Percentiles rank a stretch among this genome's conserved stretches.
Evolutionary conservation across 2,888 invertebrate genomes (phyloP).

Genomic region (Drosophila fungiperda): DNA sequence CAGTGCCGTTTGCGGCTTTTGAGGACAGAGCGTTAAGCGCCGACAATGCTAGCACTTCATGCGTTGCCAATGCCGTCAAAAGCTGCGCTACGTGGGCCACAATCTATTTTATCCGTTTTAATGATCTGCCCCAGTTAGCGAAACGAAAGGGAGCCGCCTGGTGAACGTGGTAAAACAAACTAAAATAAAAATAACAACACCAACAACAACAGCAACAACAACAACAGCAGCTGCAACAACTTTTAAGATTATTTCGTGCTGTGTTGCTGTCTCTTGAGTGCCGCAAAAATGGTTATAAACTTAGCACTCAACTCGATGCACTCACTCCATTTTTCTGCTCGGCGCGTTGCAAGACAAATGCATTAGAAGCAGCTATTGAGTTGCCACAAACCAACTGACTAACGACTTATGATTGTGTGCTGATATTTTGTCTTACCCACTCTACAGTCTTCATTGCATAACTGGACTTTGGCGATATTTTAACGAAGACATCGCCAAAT

Average conservation of each 20-base stretch:
- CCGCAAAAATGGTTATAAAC: conserved; percentile 67
- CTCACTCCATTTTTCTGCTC: conserved; percentile 59
- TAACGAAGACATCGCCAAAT: conserved; percentile 69
- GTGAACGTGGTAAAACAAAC: conserved; percentile 65
- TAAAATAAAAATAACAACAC: conserved; percentile 32
- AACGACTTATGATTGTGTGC: conserved; percentile 12
- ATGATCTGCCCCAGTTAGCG: conserved; percentile 81
- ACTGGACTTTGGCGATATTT: conserved; percentile 79
- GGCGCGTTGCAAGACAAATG: conserved; percentile 62
- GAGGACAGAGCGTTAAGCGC: conserved; percentile 77
- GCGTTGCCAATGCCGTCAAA: conserved; percentile 40
- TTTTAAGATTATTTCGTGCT: conserved; percentile 33
- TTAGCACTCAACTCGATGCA: conserved; percentile 67
- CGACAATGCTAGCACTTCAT: conserved; percentile 66
- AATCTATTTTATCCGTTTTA: conserved; percentile 79
- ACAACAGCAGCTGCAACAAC: conserved; percentile 44
- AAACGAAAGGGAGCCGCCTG: conserved; percentile 71
- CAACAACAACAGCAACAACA: conserved; percentile 3
- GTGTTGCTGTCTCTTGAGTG: conserved; percentile 40
- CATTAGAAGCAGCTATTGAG: conserved; percentile 72
- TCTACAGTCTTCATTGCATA: conserved; percentile 69
- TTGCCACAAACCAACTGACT: conserved; percentile 32
- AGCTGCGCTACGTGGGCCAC: conserved; percentile 67
- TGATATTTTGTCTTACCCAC: conserved; percentile 46
- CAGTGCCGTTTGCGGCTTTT: conserved; percentile 71